phyloP scores from a whole-genome alignment of 2,113 vertebrate species.

The Labeo rohita region DNA sequence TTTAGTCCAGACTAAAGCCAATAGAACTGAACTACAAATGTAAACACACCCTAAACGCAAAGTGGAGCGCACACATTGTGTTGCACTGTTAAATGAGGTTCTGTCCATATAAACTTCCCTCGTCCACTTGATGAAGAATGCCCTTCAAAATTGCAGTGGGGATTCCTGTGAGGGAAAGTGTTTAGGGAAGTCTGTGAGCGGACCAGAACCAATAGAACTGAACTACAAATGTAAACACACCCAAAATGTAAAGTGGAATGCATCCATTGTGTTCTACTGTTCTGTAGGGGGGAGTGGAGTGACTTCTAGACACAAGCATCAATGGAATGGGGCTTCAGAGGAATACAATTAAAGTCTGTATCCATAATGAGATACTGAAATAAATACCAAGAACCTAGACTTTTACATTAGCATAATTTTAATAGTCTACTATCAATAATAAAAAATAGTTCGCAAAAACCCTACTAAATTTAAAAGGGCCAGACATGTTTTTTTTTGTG shows the following conservation, averaged over 20 bases:
- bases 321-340: not conserved
- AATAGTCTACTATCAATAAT: not conserved
- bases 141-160: too few relatives aligned
- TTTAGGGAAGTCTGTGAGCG: too few relatives aligned
- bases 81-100: too few relatives aligned
- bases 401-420: not conserved
- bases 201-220: not conserved
- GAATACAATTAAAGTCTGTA: not conserved
- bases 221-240: not conserved
- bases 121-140: too few relatives aligned
- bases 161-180: too few relatives aligned
- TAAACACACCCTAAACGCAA: too few relatives aligned
- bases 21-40: too few relatives aligned
- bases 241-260: not conserved
- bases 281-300: not conserved
- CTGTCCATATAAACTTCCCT: too few relatives aligned
- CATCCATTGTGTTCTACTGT: not conserved
- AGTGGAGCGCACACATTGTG: too few relatives aligned
- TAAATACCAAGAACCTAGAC: not conserved
- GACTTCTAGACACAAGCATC: conserved; percentile 16
- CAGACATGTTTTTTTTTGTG: conserved; percentile 54
- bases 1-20: not conserved
- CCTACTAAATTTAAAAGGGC: not conserved
- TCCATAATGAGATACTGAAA: not conserved
- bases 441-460: not conserved